phyloP scores from a whole-genome alignment of 1,140 invertebrate genomes.

The Goniozus legneri region DNA sequence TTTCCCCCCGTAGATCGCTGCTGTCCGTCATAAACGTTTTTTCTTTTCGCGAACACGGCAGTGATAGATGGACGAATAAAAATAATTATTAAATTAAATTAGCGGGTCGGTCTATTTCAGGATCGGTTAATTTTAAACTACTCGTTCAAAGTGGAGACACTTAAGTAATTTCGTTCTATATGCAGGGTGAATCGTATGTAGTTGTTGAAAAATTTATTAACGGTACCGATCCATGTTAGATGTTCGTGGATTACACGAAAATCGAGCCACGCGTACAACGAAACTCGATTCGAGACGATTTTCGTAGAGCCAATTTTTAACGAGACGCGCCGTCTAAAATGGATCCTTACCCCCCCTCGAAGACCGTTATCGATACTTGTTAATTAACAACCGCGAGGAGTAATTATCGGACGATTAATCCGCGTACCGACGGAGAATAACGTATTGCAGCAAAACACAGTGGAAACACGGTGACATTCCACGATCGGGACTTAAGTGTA shows the following conservation, averaged over 20 bases:
- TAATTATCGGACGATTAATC: too few relatives aligned
- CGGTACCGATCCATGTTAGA: too few relatives aligned
- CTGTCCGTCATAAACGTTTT: slow-evolving; percentile 25
- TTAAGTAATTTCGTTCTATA: slow-evolving; percentile 42
- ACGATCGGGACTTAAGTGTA: slow-evolving; percentile 53
- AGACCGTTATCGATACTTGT: too few relatives aligned
- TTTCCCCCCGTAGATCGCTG: slow-evolving; percentile 43
- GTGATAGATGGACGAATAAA: neutral
- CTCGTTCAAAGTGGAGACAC: slow-evolving; percentile 5
- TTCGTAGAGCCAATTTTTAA: too few relatives aligned
- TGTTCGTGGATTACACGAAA: too few relatives aligned
- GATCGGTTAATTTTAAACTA: neutral
- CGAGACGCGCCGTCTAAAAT: too few relatives aligned
- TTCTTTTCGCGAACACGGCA: neutral
- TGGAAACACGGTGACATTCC: slow-evolving; percentile 53
- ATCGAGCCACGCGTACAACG: too few relatives aligned
- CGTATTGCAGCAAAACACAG: slow-evolving; percentile 34
- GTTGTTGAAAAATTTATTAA: slow-evolving; percentile 49
- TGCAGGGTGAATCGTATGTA: slow-evolving; percentile 44
- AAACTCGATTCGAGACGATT: too few relatives aligned
- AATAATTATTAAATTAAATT: slow-evolving; percentile 21
- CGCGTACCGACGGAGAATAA: too few relatives aligned
- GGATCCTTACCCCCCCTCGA: too few relatives aligned
- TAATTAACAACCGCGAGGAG: slow-evolving; percentile 46
- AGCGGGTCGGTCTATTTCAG: neutral